Percentiles rank a stretch among this genome's conserved stretches.
Conservation (phyloP, 1,140 invertebrate genomes). For the Propsilocerus akamusi region DNA sequence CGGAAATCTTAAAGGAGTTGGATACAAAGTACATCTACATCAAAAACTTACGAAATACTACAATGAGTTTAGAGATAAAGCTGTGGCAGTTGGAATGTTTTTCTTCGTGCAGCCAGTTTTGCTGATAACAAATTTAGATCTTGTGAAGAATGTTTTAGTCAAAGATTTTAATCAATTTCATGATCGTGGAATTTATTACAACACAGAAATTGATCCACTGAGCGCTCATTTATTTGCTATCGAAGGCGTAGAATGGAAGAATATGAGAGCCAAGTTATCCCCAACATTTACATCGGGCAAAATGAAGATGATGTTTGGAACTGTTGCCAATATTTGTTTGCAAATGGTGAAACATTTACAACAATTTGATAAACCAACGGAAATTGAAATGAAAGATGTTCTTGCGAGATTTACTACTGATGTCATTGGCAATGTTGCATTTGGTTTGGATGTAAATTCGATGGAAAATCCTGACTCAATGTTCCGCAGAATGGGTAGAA, state of each 20-base stretch:
- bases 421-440: constrained; percentile 34
- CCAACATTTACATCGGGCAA: constrained; percentile 28
- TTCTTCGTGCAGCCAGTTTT: constrained; percentile 24
- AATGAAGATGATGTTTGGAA: constrained; percentile 29
- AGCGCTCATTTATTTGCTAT: constrained; percentile 27
- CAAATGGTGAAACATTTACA: constrained; percentile 16
- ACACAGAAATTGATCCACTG: constrained; percentile 26
- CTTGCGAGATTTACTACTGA: constrained; percentile 34
- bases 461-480: constrained; percentile 29
- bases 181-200: constrained; percentile 30
- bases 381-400: constrained; percentile 30
- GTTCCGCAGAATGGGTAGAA: constrained; percentile 24
- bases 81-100: constrained; percentile 25
- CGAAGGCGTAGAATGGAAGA: constrained; percentile 27
- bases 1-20: constrained; percentile 16
- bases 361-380: constrained; percentile 13
- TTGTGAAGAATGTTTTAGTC: constrained; percentile 34
- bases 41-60: neutral
- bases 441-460: constrained; percentile 33
- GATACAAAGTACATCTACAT: constrained; percentile 11
- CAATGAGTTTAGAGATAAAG: neutral
- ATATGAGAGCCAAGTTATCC: constrained; percentile 25
- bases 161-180: constrained; percentile 37
- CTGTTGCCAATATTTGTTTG: constrained; percentile 23
- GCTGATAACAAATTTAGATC: constrained; percentile 26